phyloP scores from a whole-genome alignment of 1,140 invertebrate species.

The Aradophagus sp. region DNA sequence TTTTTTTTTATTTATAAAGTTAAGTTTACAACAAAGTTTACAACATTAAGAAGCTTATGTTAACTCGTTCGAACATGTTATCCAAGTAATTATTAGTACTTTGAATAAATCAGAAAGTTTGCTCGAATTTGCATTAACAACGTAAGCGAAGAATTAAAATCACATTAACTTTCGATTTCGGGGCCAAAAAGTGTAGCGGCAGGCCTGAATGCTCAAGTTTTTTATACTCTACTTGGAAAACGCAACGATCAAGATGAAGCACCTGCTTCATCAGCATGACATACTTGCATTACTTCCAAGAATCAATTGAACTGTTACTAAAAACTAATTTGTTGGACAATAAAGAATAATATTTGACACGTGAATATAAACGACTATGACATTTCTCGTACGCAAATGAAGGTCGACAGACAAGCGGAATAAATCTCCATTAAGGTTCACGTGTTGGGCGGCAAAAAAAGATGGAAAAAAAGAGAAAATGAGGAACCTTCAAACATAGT shows the following conservation, averaged over 20 bases:
- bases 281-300: slow-evolving; percentile 30
- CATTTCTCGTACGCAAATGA: slow-evolving; percentile 43
- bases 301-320: slow-evolving; percentile 39
- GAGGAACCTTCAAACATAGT: slow-evolving; percentile 8
- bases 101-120: too few species aligned
- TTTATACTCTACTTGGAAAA: slow-evolving; percentile 36
- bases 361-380: slow-evolving; percentile 34
- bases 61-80: too few species aligned
- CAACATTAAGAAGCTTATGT: too few species aligned
- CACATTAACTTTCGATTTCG: neutral
- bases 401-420: slow-evolving; percentile 32
- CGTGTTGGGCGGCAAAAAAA: too few species aligned
- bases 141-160: too few species aligned
- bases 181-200: too few species aligned
- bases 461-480: slow-evolving; percentile 9
- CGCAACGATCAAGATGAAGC: slow-evolving; percentile 27
- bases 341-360: slow-evolving; percentile 39
- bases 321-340: slow-evolving; percentile 43
- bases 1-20: too few species aligned
- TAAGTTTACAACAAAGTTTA: too few species aligned
- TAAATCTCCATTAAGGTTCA: slow-evolving; percentile 41
- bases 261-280: slow-evolving; percentile 35
- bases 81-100: too few species aligned
- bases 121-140: too few species aligned
- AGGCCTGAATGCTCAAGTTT: too few species aligned